These are phyloP conservation scores for Mugil cephalus DNA, from an alignment of 2,113 vertebrate species.

Conservation along the genomic window DNA sequence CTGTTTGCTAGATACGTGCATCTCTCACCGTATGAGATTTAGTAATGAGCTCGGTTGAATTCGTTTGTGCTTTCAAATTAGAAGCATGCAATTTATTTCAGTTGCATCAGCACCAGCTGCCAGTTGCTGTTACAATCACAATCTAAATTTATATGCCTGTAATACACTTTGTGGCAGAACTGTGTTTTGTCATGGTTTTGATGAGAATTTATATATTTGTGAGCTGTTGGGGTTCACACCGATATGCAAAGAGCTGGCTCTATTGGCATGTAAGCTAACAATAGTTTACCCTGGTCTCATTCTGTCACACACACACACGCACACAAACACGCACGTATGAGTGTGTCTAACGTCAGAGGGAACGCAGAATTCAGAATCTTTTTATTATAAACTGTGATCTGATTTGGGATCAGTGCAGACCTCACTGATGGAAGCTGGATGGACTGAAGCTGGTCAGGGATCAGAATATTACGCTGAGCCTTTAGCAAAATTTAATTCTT, in stretches of 20 bases:
- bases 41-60: slow-evolving; percentile 8
- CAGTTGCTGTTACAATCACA: slow-evolving; percentile 71
- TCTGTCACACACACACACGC: slow-evolving; percentile 24
- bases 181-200: slow-evolving; percentile 61
- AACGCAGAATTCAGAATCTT: slow-evolving; percentile 10
- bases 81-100: slow-evolving; percentile 53
- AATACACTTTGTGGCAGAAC: slow-evolving; percentile 50
- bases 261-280: slow-evolving; percentile 59
- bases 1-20: slow-evolving; percentile 27
- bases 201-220: slow-evolving; percentile 61
- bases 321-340: slow-evolving; percentile 14
- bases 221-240: slow-evolving; percentile 47
- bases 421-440: slow-evolving; percentile 37
- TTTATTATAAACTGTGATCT: slow-evolving; percentile 20
- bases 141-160: slow-evolving; percentile 55
- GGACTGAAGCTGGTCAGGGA: slow-evolving; percentile 59
- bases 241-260: slow-evolving; percentile 79
- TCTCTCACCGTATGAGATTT: slow-evolving; percentile 34
- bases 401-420: slow-evolving; percentile 18
- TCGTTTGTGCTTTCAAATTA: slow-evolving; percentile 27
- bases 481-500: slow-evolving; percentile 27
- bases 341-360: slow-evolving; percentile 27
- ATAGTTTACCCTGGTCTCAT: slow-evolving; percentile 35
- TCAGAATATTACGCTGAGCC: slow-evolving; percentile 17
- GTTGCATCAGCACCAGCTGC: slow-evolving; percentile 64